Conservation (phyloP, 2,113 vertebrate species). For the Albula goreensis region DNA sequence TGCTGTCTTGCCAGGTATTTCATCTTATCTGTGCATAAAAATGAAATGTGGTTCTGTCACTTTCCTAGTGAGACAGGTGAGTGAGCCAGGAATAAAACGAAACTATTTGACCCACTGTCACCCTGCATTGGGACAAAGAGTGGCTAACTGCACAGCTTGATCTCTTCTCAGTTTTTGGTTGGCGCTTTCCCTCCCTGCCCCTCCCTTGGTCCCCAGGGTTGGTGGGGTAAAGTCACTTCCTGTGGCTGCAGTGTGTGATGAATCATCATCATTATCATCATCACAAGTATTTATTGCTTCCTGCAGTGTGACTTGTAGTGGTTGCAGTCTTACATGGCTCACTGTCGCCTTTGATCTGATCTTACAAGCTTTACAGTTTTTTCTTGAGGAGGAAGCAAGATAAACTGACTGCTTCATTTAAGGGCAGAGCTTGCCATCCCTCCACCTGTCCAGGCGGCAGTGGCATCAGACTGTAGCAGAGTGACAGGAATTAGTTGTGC, state of each 20-base stretch:
- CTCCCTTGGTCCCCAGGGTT: background rate
- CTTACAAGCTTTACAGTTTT: background rate
- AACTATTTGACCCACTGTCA: no score
- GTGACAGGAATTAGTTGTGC: background rate
- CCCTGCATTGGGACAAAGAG: no score
- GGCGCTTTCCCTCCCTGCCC: no score
- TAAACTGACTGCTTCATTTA: background rate
- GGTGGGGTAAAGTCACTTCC: background rate
- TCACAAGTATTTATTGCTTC: background rate
- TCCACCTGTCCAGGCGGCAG: background rate
- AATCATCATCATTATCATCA: background rate
- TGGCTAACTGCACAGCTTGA: background rate
- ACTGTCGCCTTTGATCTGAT: background rate
- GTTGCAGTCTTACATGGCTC: background rate
- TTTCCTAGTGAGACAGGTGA: no score
- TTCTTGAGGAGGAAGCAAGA: background rate
- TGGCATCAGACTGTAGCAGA: background rate
- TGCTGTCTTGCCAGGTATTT: background rate
- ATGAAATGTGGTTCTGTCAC: no score
- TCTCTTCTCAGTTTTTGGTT: background rate
- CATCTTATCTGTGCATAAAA: no score
- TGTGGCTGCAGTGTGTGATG: background rate
- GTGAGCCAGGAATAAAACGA: no score
- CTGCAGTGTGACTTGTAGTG: background rate
- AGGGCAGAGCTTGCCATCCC: background rate